phyloP scores from a whole-genome alignment of 2,888 invertebrate genomes.

The Cheilosia pagana region DNA sequence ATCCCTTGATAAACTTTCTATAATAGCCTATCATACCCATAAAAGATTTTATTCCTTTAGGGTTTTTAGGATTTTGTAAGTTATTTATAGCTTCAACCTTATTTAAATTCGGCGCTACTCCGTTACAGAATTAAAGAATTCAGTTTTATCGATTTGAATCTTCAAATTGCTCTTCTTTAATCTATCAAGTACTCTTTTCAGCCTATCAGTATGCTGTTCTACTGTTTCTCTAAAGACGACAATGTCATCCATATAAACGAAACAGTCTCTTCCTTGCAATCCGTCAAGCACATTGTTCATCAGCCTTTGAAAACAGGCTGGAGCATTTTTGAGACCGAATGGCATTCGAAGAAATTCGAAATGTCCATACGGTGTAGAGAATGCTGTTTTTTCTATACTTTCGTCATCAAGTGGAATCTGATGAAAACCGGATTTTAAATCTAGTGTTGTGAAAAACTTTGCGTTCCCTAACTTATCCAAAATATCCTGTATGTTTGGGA shows the following conservation, averaged over 20 bases:
- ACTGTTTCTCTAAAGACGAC: neutral
- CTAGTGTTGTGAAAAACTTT: slow-evolving; percentile 4
- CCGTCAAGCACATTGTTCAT: neutral
- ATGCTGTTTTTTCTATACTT: neutral
- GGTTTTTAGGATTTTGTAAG: neutral
- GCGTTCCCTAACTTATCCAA: neutral
- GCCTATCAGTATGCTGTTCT: neutral
- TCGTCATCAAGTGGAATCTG: neutral
- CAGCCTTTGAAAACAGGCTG: neutral
- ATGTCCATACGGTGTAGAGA: neutral
- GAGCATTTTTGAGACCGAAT: slow-evolving; percentile 13
- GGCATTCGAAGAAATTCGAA: slow-evolving; percentile 7
- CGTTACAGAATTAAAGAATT: neutral
- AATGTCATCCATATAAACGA: slow-evolving; percentile 12
- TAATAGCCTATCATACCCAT: no score
- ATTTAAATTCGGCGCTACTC: neutral
- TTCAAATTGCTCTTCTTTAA: neutral
- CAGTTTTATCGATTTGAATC: neutral
- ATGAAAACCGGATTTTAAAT: neutral
- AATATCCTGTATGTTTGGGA: slow-evolving; percentile 6
- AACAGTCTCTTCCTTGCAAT: neutral
- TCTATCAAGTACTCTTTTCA: neutral
- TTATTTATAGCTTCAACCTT: neutral
- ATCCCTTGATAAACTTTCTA: neutral
- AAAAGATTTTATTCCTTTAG: neutral